Conservation (phyloP, 1,140 invertebrate species). For the Drosophila persimilis region DNA sequence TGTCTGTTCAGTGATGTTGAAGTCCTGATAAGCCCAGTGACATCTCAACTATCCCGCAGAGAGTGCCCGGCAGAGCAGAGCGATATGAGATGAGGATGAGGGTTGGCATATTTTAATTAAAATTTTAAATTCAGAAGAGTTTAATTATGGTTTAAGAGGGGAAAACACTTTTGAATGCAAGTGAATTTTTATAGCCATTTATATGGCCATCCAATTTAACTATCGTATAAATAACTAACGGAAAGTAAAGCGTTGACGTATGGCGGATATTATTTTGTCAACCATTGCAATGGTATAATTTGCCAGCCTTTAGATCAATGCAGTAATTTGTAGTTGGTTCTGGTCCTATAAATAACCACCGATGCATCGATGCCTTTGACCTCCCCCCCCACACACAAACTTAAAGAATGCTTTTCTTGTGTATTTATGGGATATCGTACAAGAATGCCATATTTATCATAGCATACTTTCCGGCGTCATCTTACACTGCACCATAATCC, state of each 20-base stretch:
- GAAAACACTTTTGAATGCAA: background rate
- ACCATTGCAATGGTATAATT: background rate
- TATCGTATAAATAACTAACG: too few relatives aligned
- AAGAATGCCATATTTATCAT: constrained; percentile 38
- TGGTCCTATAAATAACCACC: constrained; percentile 19
- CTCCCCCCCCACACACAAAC: too few relatives aligned
- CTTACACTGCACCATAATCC: constrained; percentile 57
- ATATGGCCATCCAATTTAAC: background rate
- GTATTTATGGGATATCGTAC: constrained; percentile 13
- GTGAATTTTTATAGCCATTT: constrained; percentile 24
- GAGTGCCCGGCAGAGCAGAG: constrained; percentile 6
- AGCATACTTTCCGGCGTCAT: constrained; percentile 56
- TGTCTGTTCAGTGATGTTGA: constrained; percentile 42
- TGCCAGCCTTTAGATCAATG: constrained; percentile 2
- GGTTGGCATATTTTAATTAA: constrained; percentile 48
- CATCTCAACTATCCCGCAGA: constrained; percentile 20
- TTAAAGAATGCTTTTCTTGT: too few relatives aligned
- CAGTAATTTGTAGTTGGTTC: constrained; percentile 7
- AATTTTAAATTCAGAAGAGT: constrained; percentile 21
- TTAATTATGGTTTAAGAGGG: constrained; percentile 16
- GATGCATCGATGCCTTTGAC: constrained; percentile 1
- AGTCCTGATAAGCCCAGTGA: constrained; percentile 49
- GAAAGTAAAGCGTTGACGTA: too few relatives aligned
- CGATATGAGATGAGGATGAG: background rate
- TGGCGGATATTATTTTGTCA: too few relatives aligned